These are phyloP conservation scores for Polypedilum pembai DNA, from an alignment of 1,140 invertebrate species.

Conservation along the genomic window DNA sequence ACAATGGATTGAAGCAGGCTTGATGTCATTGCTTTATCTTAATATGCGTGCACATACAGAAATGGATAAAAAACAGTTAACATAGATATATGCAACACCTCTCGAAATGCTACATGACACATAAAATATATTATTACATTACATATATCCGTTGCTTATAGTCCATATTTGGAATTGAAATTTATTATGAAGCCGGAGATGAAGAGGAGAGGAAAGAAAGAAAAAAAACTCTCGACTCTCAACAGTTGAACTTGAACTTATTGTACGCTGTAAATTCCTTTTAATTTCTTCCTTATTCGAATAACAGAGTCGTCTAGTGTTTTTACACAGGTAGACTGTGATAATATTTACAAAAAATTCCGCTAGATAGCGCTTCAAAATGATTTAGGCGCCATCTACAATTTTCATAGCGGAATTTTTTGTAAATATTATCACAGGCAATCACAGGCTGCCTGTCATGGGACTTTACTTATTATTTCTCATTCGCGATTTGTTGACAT, in stretches of 20 bases:
- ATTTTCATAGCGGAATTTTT: no score
- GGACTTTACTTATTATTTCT: neutral
- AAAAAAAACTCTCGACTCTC: neutral
- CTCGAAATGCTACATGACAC: slow-evolving; percentile 24
- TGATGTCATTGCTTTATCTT: neutral
- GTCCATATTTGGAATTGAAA: slow-evolving; percentile 11
- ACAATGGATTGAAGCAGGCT: neutral
- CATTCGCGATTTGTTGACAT: neutral
- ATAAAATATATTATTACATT: slow-evolving; percentile 7
- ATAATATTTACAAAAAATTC: no score
- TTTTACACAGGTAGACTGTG: no score
- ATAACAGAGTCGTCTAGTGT: no score
- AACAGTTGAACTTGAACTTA: slow-evolving; percentile 26
- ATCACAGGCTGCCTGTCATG: no score
- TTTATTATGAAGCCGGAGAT: neutral
- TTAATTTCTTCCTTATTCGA: slow-evolving; percentile 8
- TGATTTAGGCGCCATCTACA: no score
- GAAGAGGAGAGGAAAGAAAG: neutral
- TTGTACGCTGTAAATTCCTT: neutral
- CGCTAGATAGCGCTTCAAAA: no score
- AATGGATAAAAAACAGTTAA: slow-evolving; percentile 3
- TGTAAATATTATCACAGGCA: no score
- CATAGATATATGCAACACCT: slow-evolving; percentile 14
- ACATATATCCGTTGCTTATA: neutral
- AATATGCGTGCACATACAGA: neutral